These are phyloP conservation scores for Lutraria lutraria DNA, from an alignment of 2,888 invertebrate species.

Conservation along the genomic window DNA sequence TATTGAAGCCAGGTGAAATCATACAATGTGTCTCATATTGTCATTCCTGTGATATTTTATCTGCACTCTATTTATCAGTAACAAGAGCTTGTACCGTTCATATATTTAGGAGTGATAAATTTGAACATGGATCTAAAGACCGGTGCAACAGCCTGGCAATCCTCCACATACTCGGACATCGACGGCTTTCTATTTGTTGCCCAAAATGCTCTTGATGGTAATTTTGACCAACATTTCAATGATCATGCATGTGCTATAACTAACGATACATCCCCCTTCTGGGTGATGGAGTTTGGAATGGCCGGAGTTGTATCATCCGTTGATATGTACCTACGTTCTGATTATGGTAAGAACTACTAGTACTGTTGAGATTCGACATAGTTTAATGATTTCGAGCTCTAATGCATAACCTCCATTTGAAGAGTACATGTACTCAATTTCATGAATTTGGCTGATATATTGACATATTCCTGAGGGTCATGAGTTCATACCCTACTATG, in stretches of 20 bases:
- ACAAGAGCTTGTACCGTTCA: background rate
- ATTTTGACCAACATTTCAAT: background rate
- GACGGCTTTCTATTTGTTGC: background rate
- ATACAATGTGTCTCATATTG: too few relatives aligned
- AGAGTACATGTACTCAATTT: too few relatives aligned
- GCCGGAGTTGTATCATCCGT: background rate
- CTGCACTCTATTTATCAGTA: too few relatives aligned
- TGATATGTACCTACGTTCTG: background rate
- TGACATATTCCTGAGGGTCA: too few relatives aligned
- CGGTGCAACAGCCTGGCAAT: constrained; percentile 21
- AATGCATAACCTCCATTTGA: too few relatives aligned
- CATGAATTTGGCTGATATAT: too few relatives aligned
- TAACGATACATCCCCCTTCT: background rate
- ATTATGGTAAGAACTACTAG: background rate
- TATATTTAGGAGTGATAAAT: background rate
- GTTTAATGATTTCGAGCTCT: too few relatives aligned
- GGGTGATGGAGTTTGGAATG: constrained; percentile 20
- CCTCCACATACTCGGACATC: background rate
- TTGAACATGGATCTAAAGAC: background rate
- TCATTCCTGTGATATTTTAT: too few relatives aligned
- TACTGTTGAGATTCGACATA: too few relatives aligned
- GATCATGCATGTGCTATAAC: background rate
- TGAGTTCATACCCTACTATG: too few relatives aligned
- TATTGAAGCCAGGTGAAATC: too few relatives aligned
- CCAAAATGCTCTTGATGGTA: background rate